phyloP scores from a whole-genome alignment of 1,140 invertebrate species.

The Zaprionus africanus region DNA sequence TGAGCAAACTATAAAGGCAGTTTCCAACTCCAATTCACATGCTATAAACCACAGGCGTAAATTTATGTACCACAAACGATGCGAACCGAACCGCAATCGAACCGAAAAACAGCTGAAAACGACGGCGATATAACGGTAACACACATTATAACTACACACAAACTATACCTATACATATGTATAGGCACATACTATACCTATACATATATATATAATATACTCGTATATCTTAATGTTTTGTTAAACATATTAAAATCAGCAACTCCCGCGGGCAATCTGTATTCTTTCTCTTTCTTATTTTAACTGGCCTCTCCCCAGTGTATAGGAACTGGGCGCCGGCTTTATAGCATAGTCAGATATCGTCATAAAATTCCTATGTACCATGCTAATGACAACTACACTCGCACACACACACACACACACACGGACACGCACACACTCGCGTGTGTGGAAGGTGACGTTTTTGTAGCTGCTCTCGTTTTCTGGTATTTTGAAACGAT shows the following conservation, averaged over 20 bases:
- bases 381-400: slow-evolving; percentile 60
- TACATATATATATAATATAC: too few species aligned
- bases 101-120: too few species aligned
- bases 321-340: neutral
- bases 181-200: neutral
- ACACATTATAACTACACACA: neutral
- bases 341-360: neutral
- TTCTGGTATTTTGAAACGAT: slow-evolving; percentile 27
- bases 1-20: neutral
- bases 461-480: slow-evolving; percentile 9
- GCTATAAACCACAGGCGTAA: slow-evolving; percentile 76
- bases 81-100: slow-evolving; percentile 1
- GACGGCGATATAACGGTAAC: neutral
- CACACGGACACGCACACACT: neutral
- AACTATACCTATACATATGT: too few species aligned
- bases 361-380: slow-evolving; percentile 16
- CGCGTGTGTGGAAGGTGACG: neutral
- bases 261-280: slow-evolving; percentile 64
- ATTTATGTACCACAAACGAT: slow-evolving; percentile 63
- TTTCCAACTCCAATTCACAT: slow-evolving; percentile 10
- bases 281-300: slow-evolving; percentile 26
- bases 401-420: slow-evolving; percentile 15
- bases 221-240: too few species aligned
- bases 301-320: slow-evolving; percentile 32
- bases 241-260: slow-evolving; percentile 50